A percentile compares a stretch with the other conserved stretches of the same genome.
phyloP scores from a whole-genome alignment of 2,888 invertebrate genomes.

The Aradus depressus region DNA sequence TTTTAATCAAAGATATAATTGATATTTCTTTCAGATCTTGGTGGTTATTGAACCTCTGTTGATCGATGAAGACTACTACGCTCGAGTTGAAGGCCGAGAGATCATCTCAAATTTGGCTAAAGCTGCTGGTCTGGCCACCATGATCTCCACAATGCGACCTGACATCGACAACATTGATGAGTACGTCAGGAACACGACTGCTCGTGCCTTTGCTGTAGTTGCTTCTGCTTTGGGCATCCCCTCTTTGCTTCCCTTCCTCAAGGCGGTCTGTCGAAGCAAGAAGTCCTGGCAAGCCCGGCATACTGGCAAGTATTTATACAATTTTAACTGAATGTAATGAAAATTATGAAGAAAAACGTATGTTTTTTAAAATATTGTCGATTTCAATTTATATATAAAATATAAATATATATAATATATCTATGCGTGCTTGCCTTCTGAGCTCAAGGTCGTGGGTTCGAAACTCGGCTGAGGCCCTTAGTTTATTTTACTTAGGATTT shows the following conservation, averaged over 20 bases:
- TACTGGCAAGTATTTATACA: slow-evolving; percentile 28
- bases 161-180: slow-evolving; percentile 99
- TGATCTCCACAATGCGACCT: slow-evolving; percentile 99
- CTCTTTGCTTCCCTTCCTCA: slow-evolving; percentile 90
- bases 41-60: slow-evolving; percentile 97
- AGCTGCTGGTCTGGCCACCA: slow-evolving; percentile 97
- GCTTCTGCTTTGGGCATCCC: slow-evolving; percentile 98
- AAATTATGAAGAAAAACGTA: neutral
- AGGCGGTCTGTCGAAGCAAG: slow-evolving; percentile 97
- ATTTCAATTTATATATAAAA: neutral
- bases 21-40: slow-evolving; percentile 53
- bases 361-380: too few species aligned
- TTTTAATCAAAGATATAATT: too few species aligned
- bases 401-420: neutral
- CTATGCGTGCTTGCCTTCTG: neutral
- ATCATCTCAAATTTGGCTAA: slow-evolving; percentile 98
- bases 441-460: too few species aligned
- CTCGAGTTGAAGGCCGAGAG: slow-evolving; percentile 97
- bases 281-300: slow-evolving; percentile 94
- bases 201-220: slow-evolving; percentile 98
- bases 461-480: too few species aligned
- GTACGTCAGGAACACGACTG: slow-evolving; percentile 98
- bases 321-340: neutral
- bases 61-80: slow-evolving; percentile 99
- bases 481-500: too few species aligned